A percentile compares a stretch with the other conserved stretches of the same genome.
phyloP scores from a whole-genome alignment of 2,113 vertebrate species.

The Columba janthina region DNA sequence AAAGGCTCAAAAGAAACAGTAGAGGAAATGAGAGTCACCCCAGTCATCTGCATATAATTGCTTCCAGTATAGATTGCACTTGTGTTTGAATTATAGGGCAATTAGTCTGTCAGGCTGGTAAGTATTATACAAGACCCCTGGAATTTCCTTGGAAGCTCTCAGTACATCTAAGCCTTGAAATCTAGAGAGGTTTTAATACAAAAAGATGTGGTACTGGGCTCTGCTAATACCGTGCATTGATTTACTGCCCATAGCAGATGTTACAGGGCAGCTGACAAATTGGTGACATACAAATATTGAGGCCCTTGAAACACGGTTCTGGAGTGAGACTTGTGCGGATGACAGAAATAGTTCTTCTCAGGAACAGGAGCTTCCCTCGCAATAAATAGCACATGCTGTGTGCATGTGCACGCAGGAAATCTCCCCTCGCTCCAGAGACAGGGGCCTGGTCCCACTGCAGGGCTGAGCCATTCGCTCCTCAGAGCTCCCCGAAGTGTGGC shows the following conservation, averaged over 20 bases:
- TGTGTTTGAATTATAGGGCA: constrained; percentile 46
- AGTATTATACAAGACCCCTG: background rate
- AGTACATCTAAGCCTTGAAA: background rate
- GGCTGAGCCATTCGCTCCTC: background rate
- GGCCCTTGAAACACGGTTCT: background rate
- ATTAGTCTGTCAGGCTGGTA: constrained; percentile 34
- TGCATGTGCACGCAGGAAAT: background rate
- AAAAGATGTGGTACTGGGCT: background rate
- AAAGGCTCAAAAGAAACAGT: background rate
- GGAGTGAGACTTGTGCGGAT: background rate
- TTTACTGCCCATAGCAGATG: constrained; percentile 2
- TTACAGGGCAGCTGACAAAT: background rate
- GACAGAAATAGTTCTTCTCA: background rate
- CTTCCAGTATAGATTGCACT: constrained; percentile 9
- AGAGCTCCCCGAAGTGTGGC: background rate
- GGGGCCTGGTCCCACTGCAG: background rate
- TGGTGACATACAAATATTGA: background rate
- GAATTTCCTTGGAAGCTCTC: constrained; percentile 32
- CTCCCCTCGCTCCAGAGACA: background rate
- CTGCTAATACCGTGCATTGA: background rate
- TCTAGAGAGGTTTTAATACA: background rate
- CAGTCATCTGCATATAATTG: background rate
- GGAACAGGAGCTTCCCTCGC: background rate
- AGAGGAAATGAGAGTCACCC: constrained; percentile 36
- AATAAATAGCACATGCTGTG: background rate